These are phyloP conservation scores for Siniperca undulata DNA, from an alignment of 2,797 vertebrate species.

Conservation along the genomic window DNA sequence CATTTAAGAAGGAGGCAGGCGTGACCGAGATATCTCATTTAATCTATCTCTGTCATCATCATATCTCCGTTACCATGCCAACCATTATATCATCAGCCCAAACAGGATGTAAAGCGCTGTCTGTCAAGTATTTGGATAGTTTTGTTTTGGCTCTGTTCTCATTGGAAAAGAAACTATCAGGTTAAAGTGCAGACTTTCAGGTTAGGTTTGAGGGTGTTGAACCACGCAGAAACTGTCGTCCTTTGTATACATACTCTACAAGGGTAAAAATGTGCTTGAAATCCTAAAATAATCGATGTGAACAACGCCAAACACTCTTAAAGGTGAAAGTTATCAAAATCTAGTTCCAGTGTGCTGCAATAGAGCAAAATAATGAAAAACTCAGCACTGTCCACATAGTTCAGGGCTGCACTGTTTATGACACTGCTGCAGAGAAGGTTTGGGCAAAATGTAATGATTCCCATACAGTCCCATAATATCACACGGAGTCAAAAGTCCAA, in stretches of 20 bases:
- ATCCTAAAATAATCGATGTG: background rate
- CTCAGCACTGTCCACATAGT: background rate
- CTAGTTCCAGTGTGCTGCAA: background rate
- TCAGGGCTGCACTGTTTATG: background rate
- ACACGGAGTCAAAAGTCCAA: background rate
- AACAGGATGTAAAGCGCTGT: constrained; percentile 46
- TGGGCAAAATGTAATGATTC: background rate
- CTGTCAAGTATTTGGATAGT: background rate
- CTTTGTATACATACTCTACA: background rate
- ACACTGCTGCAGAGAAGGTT: background rate
- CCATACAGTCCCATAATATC: background rate
- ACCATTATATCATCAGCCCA: constrained; percentile 34
- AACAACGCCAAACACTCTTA: background rate
- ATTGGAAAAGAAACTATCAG: background rate
- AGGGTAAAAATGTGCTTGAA: background rate
- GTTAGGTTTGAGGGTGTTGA: background rate
- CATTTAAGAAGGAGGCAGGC: constrained; percentile 33
- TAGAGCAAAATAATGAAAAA: background rate
- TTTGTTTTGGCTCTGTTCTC: constrained; percentile 20
- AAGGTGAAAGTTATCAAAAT: background rate
- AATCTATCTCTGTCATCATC: constrained; percentile 34
- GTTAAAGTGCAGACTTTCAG: background rate
- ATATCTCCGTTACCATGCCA: constrained; percentile 37
- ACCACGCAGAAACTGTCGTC: too few species aligned
- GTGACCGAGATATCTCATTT: constrained; percentile 35